A percentile compares a stretch with the other conserved stretches of the same genome.
phyloP scores from a whole-genome alignment of 2,113 vertebrate species.

The Eira barbara region DNA sequence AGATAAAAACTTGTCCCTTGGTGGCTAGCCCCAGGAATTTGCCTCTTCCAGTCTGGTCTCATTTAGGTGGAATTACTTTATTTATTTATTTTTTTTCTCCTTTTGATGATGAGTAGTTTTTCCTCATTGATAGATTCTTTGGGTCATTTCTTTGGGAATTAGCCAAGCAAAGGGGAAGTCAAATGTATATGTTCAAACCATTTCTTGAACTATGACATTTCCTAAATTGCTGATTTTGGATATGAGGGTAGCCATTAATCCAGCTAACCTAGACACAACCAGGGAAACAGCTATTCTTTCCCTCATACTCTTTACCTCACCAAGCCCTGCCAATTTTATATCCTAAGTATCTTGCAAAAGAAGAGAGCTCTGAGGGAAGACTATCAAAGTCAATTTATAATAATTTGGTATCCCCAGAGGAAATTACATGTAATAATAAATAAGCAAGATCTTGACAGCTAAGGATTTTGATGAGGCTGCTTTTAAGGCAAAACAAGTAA shows the following conservation, averaged over 20 bases:
- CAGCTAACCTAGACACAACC: background rate
- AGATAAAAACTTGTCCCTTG: background rate
- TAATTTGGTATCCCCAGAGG: background rate
- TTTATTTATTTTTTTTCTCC: too few species aligned
- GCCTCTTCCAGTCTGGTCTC: background rate
- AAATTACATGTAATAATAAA: background rate
- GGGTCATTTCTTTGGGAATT: background rate
- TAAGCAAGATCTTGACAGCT: background rate
- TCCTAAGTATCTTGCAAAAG: background rate
- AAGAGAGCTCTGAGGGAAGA: background rate
- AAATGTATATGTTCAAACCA: background rate
- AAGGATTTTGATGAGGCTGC: background rate
- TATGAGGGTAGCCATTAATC: background rate
- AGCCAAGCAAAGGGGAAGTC: background rate
- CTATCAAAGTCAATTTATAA: conserved; percentile 21
- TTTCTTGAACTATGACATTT: background rate
- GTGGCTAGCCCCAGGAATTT: background rate
- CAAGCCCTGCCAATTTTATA: background rate
- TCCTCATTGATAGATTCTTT: background rate
- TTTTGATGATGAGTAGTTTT: background rate
- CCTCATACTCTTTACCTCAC: background rate
- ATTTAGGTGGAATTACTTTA: background rate
- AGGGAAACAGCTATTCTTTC: background rate
- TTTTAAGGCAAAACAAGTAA: background rate
- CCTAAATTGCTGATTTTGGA: background rate